Percentiles rank a stretch among this genome's conserved stretches.
These are phyloP conservation scores for Mormyrus iriodes DNA, from an alignment of 2,113 vertebrate species.

Conservation along the genomic window DNA sequence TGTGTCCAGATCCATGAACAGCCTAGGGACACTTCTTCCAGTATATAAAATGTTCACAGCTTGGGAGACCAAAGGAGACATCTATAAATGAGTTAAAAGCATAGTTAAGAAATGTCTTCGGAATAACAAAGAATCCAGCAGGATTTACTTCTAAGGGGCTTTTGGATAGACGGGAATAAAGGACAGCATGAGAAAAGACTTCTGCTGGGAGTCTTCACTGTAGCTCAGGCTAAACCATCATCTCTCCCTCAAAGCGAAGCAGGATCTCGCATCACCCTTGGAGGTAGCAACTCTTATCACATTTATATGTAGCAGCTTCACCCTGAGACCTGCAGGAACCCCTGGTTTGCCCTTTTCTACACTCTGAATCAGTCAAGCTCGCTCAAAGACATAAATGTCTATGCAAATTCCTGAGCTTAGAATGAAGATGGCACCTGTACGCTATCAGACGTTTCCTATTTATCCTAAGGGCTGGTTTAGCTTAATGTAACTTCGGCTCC, in stretches of 20 bases:
- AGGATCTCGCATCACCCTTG: not conserved
- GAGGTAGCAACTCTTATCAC: not conserved
- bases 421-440: not conserved
- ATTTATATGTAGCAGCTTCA: not conserved
- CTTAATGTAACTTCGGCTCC: not conserved
- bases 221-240: not conserved
- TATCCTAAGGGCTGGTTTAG: not conserved
- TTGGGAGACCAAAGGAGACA: not conserved
- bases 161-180: not conserved
- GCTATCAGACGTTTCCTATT: not conserved
- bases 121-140: not conserved
- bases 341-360: not conserved
- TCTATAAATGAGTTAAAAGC: conserved; percentile 6
- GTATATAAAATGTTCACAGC: conserved; percentile 1
- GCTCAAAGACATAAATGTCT: not conserved
- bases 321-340: not conserved
- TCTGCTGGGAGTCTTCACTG: not conserved
- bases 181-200: not conserved
- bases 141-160: not conserved
- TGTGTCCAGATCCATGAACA: not conserved
- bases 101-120: not conserved
- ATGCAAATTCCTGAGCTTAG: not conserved
- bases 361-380: not conserved
- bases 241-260: not conserved
- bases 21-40: not conserved